phyloP scores from a whole-genome alignment of 2,888 invertebrate genomes.

The Ichneumoninae sp. region DNA sequence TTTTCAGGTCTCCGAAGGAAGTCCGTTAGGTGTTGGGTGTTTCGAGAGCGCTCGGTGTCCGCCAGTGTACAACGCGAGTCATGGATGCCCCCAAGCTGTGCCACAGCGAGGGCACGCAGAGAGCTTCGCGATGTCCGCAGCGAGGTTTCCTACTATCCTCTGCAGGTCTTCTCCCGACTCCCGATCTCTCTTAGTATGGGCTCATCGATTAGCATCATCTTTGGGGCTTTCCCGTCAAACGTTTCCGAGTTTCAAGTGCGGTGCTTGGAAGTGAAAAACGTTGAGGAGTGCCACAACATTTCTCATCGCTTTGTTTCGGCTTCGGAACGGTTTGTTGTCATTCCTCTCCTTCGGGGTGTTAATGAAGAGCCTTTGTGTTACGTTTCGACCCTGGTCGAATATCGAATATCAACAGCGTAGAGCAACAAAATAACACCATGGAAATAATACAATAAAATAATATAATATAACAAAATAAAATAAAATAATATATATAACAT shows the following conservation, averaged over 20 bases:
- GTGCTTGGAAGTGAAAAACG: too few species aligned
- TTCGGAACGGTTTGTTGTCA: too few species aligned
- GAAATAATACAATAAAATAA: too few species aligned
- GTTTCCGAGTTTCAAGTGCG: conserved; percentile 6
- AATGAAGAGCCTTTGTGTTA: too few species aligned
- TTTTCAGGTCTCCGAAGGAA: conserved; percentile 79
- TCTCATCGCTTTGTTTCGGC: too few species aligned
- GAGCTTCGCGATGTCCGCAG: conserved; percentile 78
- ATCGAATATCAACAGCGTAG: too few species aligned
- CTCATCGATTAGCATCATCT: conserved; percentile 76
- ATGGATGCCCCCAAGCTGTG: conserved; percentile 77
- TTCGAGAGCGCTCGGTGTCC: conserved; percentile 58
- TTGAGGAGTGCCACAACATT: neutral
- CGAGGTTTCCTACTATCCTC: conserved; percentile 81
- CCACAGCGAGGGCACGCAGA: conserved; percentile 67
- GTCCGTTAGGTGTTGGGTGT: conserved; percentile 84
- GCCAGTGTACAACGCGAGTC: conserved; percentile 30
- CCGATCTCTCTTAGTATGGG: conserved; percentile 68
- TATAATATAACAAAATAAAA: too few species aligned
- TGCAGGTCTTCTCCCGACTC: conserved; percentile 81
- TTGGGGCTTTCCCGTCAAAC: conserved; percentile 55
- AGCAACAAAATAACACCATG: too few species aligned
- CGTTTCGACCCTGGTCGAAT: too few species aligned
- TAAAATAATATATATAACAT: too few species aligned
- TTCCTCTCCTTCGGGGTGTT: too few species aligned